Percentiles rank a stretch among this genome's conserved stretches.
Conservation (phyloP, 92 coral and sea anemone genomes). For the Pocillopora grandis region DNA sequence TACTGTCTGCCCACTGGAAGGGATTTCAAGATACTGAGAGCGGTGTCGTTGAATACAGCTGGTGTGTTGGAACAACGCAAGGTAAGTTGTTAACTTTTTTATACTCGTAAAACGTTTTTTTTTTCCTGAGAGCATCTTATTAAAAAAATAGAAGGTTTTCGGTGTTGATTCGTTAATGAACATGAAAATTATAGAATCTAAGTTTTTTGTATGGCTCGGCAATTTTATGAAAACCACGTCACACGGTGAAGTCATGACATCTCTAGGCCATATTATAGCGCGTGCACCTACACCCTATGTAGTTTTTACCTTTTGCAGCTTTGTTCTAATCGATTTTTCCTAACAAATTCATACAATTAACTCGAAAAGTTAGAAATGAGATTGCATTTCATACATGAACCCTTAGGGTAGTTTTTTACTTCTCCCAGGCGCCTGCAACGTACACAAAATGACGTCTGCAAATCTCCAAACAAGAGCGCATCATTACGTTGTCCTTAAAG, state of each 20-base stretch:
- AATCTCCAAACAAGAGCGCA: conserved; percentile 56
- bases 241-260: too few species aligned
- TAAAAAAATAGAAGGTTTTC: too few species aligned
- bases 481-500: conserved; percentile 44
- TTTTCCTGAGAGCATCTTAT: background rate
- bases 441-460: conserved; percentile 56
- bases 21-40: conserved; percentile 88
- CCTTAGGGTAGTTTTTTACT: background rate
- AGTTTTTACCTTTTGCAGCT: too few species aligned
- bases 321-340: background rate
- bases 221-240: too few species aligned
- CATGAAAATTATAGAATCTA: too few species aligned
- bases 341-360: too few species aligned
- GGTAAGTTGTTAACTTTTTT: conserved; percentile 44
- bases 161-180: too few species aligned
- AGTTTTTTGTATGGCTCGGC: too few species aligned
- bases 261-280: too few species aligned
- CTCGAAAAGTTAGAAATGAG: too few species aligned
- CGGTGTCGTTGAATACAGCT: conserved; percentile 69
- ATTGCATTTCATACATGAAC: background rate
- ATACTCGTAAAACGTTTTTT: background rate
- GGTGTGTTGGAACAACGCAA: conserved; percentile 86
- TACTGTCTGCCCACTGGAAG: conserved; percentile 78
- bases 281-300: too few species aligned
- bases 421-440: conserved; percentile 73